A percentile compares a stretch with the other conserved stretches of the same genome.
Evolutionary conservation across 64 coral and sea anemone genomes (phyloP).

Genomic region (Montipora sp.): DNA sequence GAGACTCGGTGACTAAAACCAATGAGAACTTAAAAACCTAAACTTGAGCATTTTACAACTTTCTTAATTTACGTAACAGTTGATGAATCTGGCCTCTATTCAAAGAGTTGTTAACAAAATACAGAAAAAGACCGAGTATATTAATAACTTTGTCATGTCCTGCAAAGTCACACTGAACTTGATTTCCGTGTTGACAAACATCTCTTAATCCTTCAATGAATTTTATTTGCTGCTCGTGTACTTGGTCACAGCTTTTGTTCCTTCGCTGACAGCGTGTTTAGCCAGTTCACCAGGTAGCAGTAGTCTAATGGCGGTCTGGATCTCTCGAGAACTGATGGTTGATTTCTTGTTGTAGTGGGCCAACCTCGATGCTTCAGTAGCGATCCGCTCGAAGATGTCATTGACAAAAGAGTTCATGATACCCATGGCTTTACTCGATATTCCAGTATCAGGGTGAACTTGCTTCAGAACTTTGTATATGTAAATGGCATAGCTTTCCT

Average conservation of each 20-base stretch:
- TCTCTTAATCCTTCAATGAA: background rate
- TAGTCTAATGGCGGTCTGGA: slow-evolving; percentile 42
- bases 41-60: too few relatives aligned
- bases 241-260: slow-evolving; percentile 44
- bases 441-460: slow-evolving; percentile 62
- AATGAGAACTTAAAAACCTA: too few relatives aligned
- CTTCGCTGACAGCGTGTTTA: slow-evolving; percentile 37
- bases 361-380: slow-evolving; percentile 35
- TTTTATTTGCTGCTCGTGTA: slow-evolving; percentile 46
- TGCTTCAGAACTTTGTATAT: slow-evolving; percentile 59
- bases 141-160: too few relatives aligned
- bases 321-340: slow-evolving; percentile 34
- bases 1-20: too few relatives aligned
- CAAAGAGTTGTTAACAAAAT: too few relatives aligned
- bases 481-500: slow-evolving; percentile 65
- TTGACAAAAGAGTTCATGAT: slow-evolving; percentile 80
- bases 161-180: too few relatives aligned
- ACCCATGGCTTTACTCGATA: slow-evolving; percentile 64
- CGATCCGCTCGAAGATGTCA: slow-evolving; percentile 79
- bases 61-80: too few relatives aligned
- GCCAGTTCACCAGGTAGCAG: slow-evolving; percentile 35
- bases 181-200: too few relatives aligned
- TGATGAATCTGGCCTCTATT: too few relatives aligned
- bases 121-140: too few relatives aligned
- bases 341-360: slow-evolving; percentile 50